A percentile compares a stretch with the other conserved stretches of the same genome.
Evolutionary conservation across 1,140 invertebrate genomes (phyloP).

Genomic region (Aphis gossypii): DNA sequence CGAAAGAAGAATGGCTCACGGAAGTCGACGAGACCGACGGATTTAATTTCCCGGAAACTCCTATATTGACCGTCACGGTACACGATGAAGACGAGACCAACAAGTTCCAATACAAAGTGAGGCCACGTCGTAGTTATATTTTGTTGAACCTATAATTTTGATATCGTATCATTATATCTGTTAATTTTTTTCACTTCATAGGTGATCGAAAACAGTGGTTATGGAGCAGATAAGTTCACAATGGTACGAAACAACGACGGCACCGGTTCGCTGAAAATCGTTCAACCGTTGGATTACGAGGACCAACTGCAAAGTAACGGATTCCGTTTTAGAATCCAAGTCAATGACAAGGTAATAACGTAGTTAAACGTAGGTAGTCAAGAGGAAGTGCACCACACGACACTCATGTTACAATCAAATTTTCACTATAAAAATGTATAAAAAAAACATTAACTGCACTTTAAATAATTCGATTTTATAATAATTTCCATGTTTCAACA

Average conservation of each 20-base stretch:
- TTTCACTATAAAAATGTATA: background rate
- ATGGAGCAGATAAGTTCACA: constrained; percentile 94
- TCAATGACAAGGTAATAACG: constrained; percentile 79
- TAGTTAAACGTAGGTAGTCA: background rate
- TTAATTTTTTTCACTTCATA: constrained; percentile 60
- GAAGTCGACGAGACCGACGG: constrained; percentile 98
- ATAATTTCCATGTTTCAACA: too few relatives aligned
- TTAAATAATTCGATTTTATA: too few relatives aligned
- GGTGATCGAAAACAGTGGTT: constrained; percentile 91
- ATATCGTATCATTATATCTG: background rate
- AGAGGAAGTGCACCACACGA: background rate
- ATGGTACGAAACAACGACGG: constrained; percentile 97
- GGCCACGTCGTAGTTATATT: background rate
- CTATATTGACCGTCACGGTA: constrained; percentile 91
- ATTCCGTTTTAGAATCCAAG: constrained; percentile 91
- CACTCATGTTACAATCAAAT: background rate
- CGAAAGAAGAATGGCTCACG: constrained; percentile 94
- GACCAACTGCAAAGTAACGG: constrained; percentile 90
- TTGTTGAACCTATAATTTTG: background rate
- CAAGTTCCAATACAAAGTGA: constrained; percentile 92
- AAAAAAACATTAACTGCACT: background rate
- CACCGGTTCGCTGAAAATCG: constrained; percentile 92
- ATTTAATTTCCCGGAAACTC: constrained; percentile 89
- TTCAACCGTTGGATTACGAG: constrained; percentile 91
- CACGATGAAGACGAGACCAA: constrained; percentile 96